A percentile compares a stretch with the other conserved stretches of the same genome.
Evolutionary conservation across 2,888 invertebrate genomes (phyloP).

Genomic region (Ganaspis brasiliensis): DNA sequence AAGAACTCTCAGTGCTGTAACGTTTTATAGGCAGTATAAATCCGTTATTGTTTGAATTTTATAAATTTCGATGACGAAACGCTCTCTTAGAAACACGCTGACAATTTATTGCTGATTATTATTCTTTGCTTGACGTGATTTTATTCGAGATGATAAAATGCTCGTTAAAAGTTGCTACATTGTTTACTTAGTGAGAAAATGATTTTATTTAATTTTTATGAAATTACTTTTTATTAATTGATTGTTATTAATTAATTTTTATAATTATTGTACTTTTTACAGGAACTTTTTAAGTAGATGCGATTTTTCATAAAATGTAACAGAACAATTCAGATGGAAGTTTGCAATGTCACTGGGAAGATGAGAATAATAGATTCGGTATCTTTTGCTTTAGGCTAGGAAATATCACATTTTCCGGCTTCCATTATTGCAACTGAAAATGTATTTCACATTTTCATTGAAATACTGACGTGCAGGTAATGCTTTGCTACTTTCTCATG

Average conservation of each 20-base stretch:
- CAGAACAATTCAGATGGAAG: conserved; percentile 20
- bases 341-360: neutral
- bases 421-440: conserved; percentile 11
- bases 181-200: too few relatives aligned
- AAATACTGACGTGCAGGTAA: neutral
- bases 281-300: too few relatives aligned
- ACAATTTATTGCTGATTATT: neutral
- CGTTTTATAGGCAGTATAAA: conserved; percentile 37
- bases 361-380: conserved; percentile 11
- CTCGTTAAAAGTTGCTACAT: too few relatives aligned
- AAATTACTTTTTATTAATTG: too few relatives aligned
- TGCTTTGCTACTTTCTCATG: conserved; percentile 14
- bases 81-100: neutral
- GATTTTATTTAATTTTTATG: too few relatives aligned
- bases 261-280: too few relatives aligned
- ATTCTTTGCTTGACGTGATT: too few relatives aligned
- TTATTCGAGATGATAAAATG: too few relatives aligned
- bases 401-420: conserved; percentile 29
- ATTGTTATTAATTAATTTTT: too few relatives aligned
- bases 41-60: conserved; percentile 9
- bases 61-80: neutral
- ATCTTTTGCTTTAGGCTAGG: conserved; percentile 35
- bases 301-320: too few relatives aligned
- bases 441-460: conserved; percentile 8
- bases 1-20: conserved; percentile 23